Percentiles rank a stretch among this genome's conserved stretches.
phyloP scores from a whole-genome alignment of 2,113 vertebrate species.

The Trochalopteron elliotii region DNA sequence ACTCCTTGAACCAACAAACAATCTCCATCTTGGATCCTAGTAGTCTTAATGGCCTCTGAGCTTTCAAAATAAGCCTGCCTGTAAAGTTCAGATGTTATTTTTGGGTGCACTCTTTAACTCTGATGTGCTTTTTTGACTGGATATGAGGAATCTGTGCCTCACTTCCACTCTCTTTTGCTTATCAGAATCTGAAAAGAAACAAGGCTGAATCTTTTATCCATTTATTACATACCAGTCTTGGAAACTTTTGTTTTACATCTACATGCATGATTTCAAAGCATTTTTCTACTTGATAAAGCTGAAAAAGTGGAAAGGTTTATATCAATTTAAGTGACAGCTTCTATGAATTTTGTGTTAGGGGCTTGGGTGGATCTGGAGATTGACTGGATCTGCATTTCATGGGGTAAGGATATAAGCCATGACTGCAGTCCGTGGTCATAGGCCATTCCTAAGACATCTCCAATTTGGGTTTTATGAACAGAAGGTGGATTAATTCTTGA shows the following conservation, averaged over 20 bases:
- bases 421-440: neutral
- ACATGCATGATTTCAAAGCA: neutral
- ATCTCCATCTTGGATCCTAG: neutral
- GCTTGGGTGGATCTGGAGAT: neutral
- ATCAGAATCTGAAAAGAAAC: neutral
- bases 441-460: neutral
- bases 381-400: neutral
- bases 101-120: neutral
- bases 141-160: neutral
- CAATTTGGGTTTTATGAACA: neutral
- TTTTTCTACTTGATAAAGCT: neutral
- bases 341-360: neutral
- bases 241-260: neutral
- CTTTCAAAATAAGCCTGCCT: constrained; percentile 4
- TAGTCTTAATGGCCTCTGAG: neutral
- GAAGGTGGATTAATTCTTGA: neutral
- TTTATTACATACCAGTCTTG: neutral
- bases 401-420: neutral
- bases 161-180: neutral
- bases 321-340: neutral
- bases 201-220: neutral
- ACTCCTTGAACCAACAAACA: neutral
- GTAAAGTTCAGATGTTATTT: constrained; percentile 1
- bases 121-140: neutral
- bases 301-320: neutral